These are phyloP conservation scores for Galago senegalensis DNA, from an alignment of 2,797 vertebrate species.

Conservation along the genomic window DNA sequence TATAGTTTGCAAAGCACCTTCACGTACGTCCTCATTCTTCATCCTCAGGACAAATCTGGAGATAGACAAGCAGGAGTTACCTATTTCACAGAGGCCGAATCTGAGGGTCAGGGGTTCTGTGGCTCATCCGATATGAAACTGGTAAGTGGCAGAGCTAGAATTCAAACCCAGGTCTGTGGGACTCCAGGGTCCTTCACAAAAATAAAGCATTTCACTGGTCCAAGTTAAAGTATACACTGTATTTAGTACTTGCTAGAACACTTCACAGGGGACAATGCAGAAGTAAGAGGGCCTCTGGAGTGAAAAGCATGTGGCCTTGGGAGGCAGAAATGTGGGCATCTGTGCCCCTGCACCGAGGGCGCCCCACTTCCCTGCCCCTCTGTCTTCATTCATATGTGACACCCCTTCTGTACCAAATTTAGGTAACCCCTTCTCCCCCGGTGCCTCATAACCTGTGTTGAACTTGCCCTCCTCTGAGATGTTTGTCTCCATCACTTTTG, in stretches of 20 bases:
- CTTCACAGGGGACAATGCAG: neutral
- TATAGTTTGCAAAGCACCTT: neutral
- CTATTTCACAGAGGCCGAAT: neutral
- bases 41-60: neutral
- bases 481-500: neutral
- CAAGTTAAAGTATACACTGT: neutral
- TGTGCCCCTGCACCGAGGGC: accelerated
- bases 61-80: neutral
- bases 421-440: neutral
- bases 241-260: neutral
- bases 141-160: neutral
- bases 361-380: neutral
- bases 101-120: neutral
- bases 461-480: neutral
- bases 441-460: neutral
- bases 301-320: neutral
- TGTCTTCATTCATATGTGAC: neutral
- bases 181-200: neutral
- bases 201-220: neutral
- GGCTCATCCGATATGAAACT: accelerated
- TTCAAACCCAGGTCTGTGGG: neutral
- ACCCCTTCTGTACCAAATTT: neutral
- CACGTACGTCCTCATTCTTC: neutral
- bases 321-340: neutral
- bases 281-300: neutral